Conservation (phyloP, 2,113 vertebrate genomes). For the Scalopus aquaticus region DNA sequence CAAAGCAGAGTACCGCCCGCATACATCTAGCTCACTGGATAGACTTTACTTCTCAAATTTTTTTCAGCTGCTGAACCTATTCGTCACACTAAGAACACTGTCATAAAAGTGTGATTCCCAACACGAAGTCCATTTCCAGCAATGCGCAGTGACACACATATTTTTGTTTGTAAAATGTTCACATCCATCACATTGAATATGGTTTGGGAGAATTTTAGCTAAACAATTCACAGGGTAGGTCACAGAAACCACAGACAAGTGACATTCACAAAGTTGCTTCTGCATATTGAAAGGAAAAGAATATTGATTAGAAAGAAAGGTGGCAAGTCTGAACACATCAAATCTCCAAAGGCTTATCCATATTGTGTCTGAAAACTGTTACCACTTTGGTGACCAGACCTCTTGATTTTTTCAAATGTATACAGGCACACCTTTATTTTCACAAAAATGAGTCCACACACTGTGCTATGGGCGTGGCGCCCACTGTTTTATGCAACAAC, state of each 20-base stretch:
- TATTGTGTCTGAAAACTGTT: not conserved
- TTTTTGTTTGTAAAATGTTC: not conserved
- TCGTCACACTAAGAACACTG: not conserved
- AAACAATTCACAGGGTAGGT: not conserved
- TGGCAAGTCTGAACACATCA: not conserved
- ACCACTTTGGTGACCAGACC: not conserved
- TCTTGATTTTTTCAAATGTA: not conserved
- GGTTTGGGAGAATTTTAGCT: not conserved
- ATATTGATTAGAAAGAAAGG: not conserved
- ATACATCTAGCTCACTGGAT: not conserved
- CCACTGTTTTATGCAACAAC: not conserved
- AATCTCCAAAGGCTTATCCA: not conserved
- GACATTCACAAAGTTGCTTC: not conserved
- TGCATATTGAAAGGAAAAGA: not conserved
- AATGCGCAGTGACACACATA: not conserved
- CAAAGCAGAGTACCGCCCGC: not conserved
- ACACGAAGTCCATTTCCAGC: not conserved
- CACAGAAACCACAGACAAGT: not conserved
- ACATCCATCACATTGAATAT: not conserved
- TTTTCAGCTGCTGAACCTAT: not conserved
- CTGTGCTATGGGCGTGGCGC: not conserved
- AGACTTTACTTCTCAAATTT: not conserved
- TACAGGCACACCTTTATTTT: not conserved
- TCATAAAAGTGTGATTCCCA: constrained; percentile 15
- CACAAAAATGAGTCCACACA: not conserved